Percentiles rank a stretch among this genome's conserved stretches.
These are phyloP conservation scores for Mesorhabditis spiculigera DNA, from an alignment of 2,888 invertebrate genomes.

Conservation along the genomic window DNA sequence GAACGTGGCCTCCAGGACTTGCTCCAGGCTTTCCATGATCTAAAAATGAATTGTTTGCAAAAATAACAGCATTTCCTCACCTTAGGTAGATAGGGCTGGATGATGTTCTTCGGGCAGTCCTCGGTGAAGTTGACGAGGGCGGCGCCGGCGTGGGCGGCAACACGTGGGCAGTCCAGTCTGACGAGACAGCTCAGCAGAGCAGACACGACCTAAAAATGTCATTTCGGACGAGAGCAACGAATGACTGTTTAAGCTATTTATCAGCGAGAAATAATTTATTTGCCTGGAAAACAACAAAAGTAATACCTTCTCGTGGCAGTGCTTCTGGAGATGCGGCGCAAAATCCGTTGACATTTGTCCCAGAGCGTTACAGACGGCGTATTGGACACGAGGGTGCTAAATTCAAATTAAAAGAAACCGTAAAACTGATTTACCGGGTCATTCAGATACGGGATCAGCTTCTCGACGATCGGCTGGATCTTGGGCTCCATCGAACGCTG, in stretches of 20 bases:
- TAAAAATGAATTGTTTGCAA: not conserved
- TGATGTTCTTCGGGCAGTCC: slow-evolving; percentile 84
- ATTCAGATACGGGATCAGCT: slow-evolving; percentile 78
- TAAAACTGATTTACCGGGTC: slow-evolving; percentile 71
- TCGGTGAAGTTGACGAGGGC: slow-evolving; percentile 98
- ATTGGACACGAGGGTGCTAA: slow-evolving; percentile 84
- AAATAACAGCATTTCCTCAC: not conserved
- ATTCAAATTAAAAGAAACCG: slow-evolving; percentile 13
- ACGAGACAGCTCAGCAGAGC: slow-evolving; percentile 82
- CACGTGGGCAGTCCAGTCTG: slow-evolving; percentile 85
- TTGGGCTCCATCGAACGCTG: slow-evolving; percentile 95
- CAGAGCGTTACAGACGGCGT: slow-evolving; percentile 95
- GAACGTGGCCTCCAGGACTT: slow-evolving; percentile 84
- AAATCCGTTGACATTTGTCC: slow-evolving; percentile 99
- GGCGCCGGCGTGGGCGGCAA: slow-evolving; percentile 84
- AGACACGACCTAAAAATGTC: slow-evolving; percentile 70
- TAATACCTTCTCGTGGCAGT: slow-evolving; percentile 82
- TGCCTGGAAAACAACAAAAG: not conserved
- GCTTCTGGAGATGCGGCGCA: slow-evolving; percentile 91
- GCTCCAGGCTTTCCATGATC: slow-evolving; percentile 84
- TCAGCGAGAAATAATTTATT: not conserved
- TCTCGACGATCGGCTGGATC: slow-evolving; percentile 86
- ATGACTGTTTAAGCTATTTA: not conserved
- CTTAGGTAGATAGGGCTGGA: slow-evolving; percentile 82
- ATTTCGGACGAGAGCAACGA: too few species aligned